phyloP scores from a whole-genome alignment of 2,888 invertebrate species.

The Pristionchus arcanus region DNA sequence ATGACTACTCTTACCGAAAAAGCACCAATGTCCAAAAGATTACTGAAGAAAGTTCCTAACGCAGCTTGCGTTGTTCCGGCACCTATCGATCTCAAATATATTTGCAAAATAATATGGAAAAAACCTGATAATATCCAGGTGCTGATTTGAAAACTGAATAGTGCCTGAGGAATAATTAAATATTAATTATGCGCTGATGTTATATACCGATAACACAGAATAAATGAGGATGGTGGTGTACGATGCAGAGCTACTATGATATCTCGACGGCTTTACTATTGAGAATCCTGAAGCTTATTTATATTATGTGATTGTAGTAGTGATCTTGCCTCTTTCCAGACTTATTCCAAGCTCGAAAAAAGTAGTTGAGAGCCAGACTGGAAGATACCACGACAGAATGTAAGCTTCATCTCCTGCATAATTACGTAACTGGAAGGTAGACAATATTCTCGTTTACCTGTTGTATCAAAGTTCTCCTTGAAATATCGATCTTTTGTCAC shows the following conservation, averaged over 20 bases:
- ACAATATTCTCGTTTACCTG: background rate
- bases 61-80: background rate
- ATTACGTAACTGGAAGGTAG: background rate
- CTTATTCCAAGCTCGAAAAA: background rate
- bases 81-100: background rate
- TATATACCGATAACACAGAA: background rate
- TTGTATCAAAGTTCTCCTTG: background rate
- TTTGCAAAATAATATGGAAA: background rate
- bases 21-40: background rate
- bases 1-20: background rate
- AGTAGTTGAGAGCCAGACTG: background rate
- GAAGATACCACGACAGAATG: background rate
- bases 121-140: background rate
- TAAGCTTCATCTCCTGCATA: background rate
- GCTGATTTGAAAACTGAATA: background rate
- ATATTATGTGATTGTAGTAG: background rate
- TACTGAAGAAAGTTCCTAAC: background rate
- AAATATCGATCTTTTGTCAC: background rate
- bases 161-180: background rate
- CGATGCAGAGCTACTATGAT: background rate
- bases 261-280: background rate
- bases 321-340: background rate
- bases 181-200: background rate
- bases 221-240: background rate
- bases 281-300: background rate